Evolutionary conservation across 2,113 vertebrate species (phyloP).

Genomic region (Rutilus rutilus): DNA sequence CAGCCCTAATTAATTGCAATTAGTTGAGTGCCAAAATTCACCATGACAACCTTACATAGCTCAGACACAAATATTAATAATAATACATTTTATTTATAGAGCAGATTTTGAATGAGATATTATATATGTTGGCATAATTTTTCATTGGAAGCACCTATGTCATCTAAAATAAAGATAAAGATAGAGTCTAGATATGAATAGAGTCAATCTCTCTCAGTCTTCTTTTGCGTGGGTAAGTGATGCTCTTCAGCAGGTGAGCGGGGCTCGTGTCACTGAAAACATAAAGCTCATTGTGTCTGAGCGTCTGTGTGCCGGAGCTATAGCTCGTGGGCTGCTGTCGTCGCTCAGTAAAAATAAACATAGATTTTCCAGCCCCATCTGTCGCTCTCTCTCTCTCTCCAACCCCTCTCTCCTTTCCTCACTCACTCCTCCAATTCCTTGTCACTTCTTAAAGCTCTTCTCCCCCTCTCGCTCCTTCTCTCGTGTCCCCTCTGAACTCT

Average conservation of each 20-base stretch:
- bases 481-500: conserved; percentile 35
- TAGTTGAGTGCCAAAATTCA: no score
- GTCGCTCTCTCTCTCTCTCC: conserved; percentile 21
- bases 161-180: background rate
- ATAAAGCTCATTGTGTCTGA: conserved; percentile 25
- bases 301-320: background rate
- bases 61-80: background rate
- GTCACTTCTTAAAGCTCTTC: conserved; percentile 10
- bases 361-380: conserved; percentile 44
- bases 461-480: conserved; percentile 14
- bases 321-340: conserved; percentile 6
- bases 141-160: background rate
- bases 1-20: no score
- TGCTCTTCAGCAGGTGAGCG: conserved; percentile 37
- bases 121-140: background rate
- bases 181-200: background rate
- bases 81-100: background rate
- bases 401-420: conserved; percentile 19
- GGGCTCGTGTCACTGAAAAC: background rate
- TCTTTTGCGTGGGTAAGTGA: background rate
- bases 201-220: background rate
- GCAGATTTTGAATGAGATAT: background rate
- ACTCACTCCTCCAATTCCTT: background rate
- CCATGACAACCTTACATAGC: no score
- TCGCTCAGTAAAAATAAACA: conserved; percentile 45